Conservation (phyloP, 2,888 invertebrate genomes). For the Glaucopsyche alexis region DNA sequence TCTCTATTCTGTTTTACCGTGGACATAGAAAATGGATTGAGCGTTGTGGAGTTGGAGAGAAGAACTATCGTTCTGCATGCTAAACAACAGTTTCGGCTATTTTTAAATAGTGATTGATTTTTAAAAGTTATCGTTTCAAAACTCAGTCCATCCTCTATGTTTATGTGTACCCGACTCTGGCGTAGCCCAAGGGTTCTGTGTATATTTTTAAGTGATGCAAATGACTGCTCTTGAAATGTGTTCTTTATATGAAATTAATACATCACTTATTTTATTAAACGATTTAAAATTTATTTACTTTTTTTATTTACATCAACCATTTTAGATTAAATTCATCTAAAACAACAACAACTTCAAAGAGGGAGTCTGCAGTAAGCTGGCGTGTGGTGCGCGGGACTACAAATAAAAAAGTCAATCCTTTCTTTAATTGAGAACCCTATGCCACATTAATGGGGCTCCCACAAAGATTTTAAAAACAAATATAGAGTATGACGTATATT, state of each 20-base stretch:
- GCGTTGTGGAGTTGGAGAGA: background rate
- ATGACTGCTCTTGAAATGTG: slow-evolving; percentile 73
- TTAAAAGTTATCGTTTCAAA: background rate
- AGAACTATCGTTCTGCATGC: background rate
- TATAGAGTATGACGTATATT: no score
- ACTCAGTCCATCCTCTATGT: background rate
- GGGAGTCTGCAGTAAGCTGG: no score
- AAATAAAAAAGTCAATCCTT: no score
- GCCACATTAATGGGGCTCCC: no score
- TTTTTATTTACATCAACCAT: slow-evolving; percentile 13
- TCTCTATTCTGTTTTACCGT: slow-evolving; percentile 29
- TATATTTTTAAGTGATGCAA: slow-evolving; percentile 46
- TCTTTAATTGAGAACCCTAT: no score
- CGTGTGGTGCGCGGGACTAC: no score
- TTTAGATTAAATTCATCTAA: background rate
- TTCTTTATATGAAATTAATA: slow-evolving; percentile 72
- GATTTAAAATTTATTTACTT: slow-evolving; percentile 38
- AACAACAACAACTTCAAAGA: no score
- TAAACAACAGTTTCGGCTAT: background rate
- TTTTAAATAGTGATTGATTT: background rate
- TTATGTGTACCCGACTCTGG: slow-evolving; percentile 5
- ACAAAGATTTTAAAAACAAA: no score
- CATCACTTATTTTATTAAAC: slow-evolving; percentile 79
- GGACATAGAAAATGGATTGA: slow-evolving; percentile 5
- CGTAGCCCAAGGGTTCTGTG: slow-evolving; percentile 29